Base-by-base conservation (phyloP, 2,113 vertebrate genomes). In the Oxyura jamaicensis region DNA sequence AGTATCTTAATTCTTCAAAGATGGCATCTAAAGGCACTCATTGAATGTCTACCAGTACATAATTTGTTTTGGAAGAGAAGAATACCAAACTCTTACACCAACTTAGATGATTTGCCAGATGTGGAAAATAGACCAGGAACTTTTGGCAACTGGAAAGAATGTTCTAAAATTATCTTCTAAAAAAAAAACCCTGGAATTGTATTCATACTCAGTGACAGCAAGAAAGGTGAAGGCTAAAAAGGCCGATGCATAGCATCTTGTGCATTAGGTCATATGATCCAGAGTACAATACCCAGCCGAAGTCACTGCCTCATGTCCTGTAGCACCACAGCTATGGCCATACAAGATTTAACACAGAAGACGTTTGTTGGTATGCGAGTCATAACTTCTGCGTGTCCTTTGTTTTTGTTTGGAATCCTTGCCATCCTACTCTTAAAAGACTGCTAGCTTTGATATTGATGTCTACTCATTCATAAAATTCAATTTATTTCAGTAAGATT, bases 301-400 rank as follows among this genome's bases (percentile, higher is more conserved):
- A 74, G n/a, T 41, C 59, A n/a, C 48, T 50, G 74, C 41, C 41
- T 56, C 13, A 5, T 3, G 35, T 42, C 17, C 48, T 46, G 12
- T 50, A 56, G n/a, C 59, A n/a, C 31, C 35, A 20, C 36, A 60
- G 53, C 62, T 41, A 22, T 33, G 33, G 36, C 25, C 44, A 26
- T 6, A 42, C 48, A 63, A 85, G 50, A 31, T 35, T 11, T 46
- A 29, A 59, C 19, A 56, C 12, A 58, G 25, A 59, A 41, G 19
- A 69, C 15, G 1, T 12, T 46, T 44, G 26, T 12, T 50, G 28
- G 35, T 1, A 0, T 35, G 0, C 2, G 22, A 36, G 23, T n/a
- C 33, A 42, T 25, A 73, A 8, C 41, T 59, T 77, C 18, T 62
- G 11, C 3, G 11, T 22, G 28, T 56, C 29, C 14, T 52, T 59